A percentile compares a stretch with the other conserved stretches of the same genome.
Conservation (phyloP, 2,113 vertebrate genomes). For the Apteryx mantelli region DNA sequence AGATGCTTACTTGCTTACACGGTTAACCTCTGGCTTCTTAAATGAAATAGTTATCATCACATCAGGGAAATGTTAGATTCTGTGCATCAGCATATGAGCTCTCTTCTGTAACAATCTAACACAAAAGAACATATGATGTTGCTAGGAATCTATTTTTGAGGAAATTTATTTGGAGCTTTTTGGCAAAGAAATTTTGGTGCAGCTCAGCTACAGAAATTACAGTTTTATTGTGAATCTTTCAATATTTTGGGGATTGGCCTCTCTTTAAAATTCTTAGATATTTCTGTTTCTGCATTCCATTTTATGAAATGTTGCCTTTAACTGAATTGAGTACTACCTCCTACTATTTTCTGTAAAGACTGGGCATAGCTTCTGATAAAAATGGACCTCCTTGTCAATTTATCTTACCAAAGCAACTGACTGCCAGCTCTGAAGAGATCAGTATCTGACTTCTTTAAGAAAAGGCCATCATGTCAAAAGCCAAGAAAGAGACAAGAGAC, state of each 20-base stretch:
- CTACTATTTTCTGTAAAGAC: background rate
- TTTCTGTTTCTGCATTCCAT: background rate
- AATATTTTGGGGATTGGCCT: background rate
- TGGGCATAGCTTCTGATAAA: background rate
- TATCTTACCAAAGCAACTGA: background rate
- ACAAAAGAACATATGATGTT: background rate
- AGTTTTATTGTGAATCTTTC: background rate
- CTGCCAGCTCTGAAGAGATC: background rate
- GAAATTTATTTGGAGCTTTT: background rate
- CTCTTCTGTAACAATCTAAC: background rate
- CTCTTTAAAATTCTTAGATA: background rate
- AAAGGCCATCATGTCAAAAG: background rate
- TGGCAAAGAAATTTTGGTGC: background rate
- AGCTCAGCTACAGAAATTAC: background rate
- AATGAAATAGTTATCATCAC: background rate
- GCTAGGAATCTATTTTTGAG: background rate
- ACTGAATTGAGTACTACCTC: background rate
- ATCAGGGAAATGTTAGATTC: background rate
- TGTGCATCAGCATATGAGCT: background rate
- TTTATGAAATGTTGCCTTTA: background rate
- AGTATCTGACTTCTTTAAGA: background rate
- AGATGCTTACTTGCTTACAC: background rate
- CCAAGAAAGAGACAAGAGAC: background rate
- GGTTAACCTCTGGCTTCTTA: background rate
- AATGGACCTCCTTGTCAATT: background rate